Base-by-base conservation (phyloP, 2,797 vertebrate species). In the Graptemys geographica region DNA sequence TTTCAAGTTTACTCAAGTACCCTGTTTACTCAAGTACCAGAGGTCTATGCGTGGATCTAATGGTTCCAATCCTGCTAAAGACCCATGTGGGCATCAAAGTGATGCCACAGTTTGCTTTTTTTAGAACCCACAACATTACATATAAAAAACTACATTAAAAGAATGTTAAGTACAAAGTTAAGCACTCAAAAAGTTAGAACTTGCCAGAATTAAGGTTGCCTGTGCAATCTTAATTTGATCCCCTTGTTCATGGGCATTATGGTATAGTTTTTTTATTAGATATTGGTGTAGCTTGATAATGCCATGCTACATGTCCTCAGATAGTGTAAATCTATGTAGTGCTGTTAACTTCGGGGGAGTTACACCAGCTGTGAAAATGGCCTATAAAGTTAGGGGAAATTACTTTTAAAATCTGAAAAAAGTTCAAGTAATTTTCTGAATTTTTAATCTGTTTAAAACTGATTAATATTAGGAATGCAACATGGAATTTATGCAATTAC, bases 221-320 rank as follows among this genome's bases (percentile, higher is more conserved):
- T 53, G 53, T 53, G 19, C 53, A 21, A 53, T 53, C 19, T 53
- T 53, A 8, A 53, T 53, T 53, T 53, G 53, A 53, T 53, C 18
- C 53, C 19, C 53, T 53, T 53, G 53, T 53, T 19, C 53, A 21
- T 21, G 21, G 8, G 19, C 18, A 53, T 53, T 53, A 21, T 53
- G 53, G 21, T 21, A 21, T 19, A 79, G 65, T 86, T 53, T 53
- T 53, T 53, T 53, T 95, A 93, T 88, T 92, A 87, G 65, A 59
- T 44, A 11, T 80, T 90, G 72, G 55, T 93, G 83, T 27, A 41
- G 87, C 94, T 92, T 96, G 94, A 95, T 95, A 93, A 90, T 59
- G 96, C 91, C 89, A 89, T 69, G 92, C 94, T 96, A 89, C 84
- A 90, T 84, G 62, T 53, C 52, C 89, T 90, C 96, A 96, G 78